Base-by-base conservation (phyloP, 2,888 invertebrate species). In the Calliphora vomitoria region DNA sequence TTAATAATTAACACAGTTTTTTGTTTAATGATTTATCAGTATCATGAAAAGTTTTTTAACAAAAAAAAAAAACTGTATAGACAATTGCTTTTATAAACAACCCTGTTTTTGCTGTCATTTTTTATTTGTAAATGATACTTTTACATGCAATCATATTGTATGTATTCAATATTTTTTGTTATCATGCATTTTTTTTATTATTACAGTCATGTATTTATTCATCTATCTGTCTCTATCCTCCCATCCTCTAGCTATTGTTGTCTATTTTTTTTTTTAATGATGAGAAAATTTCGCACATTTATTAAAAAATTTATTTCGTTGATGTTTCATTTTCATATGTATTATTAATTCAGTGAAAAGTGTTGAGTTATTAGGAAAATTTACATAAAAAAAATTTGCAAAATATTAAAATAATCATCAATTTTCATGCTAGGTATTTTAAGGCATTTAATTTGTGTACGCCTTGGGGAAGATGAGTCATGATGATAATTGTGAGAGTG, bases 201-300 rank as follows among this genome's bases (percentile, higher is more conserved):
- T 69, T 62, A 80, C 69, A 81, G 38, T 60, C 62, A 62, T 50
- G 60, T 4, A 4, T 38, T 53, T 13, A 31, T 62, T 50, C 55
- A 55, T 78, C 41, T 64, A 64, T 64, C 66, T 66, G 25, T 35
- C n/a, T 31, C 8, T 13, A 35, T 11, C 58, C 76, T 55, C 15
- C n/a, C 69, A 71, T 38, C 18, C 55, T n/a, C 72, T 18, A 58
- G 25, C 25, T 85, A 68, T 84, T 87, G 80, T 87, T 87, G 79
- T 87, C 76, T 83, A 76, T 41, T 72, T 72, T 81, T 74, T 13
- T 69, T 44, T 60, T 47, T 50, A 83, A 87, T 82, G 72, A 66
- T 87, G 87, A 69, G 87, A 87, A 87, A 87, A 78, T 82, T 87
- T 84, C 87, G 15, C 87, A 87, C 87, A 87, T 85, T 87, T 85